Percentiles rank a stretch among this genome's conserved stretches.
These are phyloP conservation scores for Tiliqua scincoides DNA, from an alignment of 2,113 vertebrate genomes.

Conservation along the genomic window DNA sequence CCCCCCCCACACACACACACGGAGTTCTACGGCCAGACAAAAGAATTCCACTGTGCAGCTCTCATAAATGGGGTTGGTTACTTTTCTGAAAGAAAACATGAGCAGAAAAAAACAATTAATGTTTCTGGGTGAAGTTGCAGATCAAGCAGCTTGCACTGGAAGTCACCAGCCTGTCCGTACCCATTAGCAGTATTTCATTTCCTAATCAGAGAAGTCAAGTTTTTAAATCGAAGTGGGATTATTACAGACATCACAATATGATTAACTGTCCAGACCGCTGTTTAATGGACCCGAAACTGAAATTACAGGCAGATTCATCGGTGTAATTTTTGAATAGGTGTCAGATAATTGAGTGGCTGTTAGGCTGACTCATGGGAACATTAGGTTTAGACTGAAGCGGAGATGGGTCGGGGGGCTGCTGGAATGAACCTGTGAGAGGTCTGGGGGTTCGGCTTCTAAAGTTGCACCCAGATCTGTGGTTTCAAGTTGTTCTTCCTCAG, in stretches of 20 bases:
- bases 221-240: constrained; percentile 32
- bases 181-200: constrained; percentile 32
- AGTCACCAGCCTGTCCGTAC: constrained; percentile 35
- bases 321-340: neutral
- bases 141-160: constrained; percentile 33
- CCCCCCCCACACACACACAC: neutral
- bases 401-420: neutral
- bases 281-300: constrained; percentile 43
- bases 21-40: neutral
- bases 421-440: neutral
- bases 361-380: neutral
- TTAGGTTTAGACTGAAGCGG: neutral
- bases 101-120: constrained; percentile 55
- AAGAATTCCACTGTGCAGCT: constrained; percentile 1
- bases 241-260: constrained; percentile 39
- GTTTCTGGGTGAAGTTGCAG: constrained; percentile 17
- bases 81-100: constrained; percentile 35
- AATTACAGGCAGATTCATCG: constrained; percentile 28
- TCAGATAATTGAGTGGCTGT: neutral
- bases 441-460: neutral
- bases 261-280: constrained; percentile 17
- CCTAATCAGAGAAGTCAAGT: constrained; percentile 38
- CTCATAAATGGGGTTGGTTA: constrained; percentile 56
- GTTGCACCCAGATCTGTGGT: neutral
- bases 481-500: neutral